phyloP scores from a whole-genome alignment of 2,797 vertebrate genomes.

The Diplodus sargus region DNA sequence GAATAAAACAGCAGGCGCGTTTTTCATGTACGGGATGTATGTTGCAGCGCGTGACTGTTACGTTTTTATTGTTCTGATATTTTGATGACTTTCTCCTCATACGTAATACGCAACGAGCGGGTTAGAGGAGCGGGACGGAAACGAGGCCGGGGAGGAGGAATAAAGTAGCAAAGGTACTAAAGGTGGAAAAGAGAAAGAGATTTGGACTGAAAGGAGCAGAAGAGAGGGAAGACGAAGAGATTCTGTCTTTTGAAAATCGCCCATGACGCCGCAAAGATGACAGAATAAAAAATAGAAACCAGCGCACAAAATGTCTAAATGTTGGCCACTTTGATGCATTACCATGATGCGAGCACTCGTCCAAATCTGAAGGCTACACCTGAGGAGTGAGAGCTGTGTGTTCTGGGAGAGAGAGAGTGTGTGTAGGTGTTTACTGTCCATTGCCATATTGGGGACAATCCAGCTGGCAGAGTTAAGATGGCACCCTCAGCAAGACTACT shows the following conservation, averaged over 20 bases:
- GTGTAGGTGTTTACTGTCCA: slow-evolving; percentile 43
- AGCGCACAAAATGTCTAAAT: not conserved
- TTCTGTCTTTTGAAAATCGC: not conserved
- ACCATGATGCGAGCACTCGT: slow-evolving; percentile 16
- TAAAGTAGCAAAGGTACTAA: not conserved
- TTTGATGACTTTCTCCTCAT: slow-evolving; percentile 30
- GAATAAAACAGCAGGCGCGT: slow-evolving; percentile 40
- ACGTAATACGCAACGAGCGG: not conserved
- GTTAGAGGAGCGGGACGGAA: not conserved
- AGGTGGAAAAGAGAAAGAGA: not conserved
- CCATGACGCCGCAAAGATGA: not conserved
- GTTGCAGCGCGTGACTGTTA: not conserved
- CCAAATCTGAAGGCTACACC: slow-evolving; percentile 60
- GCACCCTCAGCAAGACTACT: slow-evolving; percentile 7
- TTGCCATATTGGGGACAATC: slow-evolving; percentile 59
- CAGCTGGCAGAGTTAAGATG: slow-evolving; percentile 63
- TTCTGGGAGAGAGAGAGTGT: not conserved
- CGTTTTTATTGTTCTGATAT: slow-evolving; percentile 8
- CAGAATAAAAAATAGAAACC: not conserved
- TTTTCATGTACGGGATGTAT: not conserved
- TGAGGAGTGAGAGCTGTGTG: slow-evolving; percentile 35
- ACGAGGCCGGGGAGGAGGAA: not conserved
- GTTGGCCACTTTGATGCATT: not conserved
- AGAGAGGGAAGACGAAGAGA: not conserved
- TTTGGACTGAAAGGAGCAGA: not conserved